phyloP scores from a whole-genome alignment of 2,888 invertebrate species.

The Phorcus lineatus region DNA sequence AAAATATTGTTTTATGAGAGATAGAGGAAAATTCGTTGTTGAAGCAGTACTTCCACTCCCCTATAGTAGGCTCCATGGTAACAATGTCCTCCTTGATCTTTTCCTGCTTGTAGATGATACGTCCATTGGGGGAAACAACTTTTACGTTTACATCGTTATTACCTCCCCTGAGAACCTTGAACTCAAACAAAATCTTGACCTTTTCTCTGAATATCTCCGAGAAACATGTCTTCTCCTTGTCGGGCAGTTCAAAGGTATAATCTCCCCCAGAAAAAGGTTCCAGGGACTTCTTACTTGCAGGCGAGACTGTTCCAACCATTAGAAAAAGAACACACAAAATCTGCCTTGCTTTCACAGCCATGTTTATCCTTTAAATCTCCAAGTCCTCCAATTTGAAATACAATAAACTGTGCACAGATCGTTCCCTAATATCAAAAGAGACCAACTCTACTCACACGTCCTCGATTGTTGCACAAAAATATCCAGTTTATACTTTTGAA shows the following conservation, averaged over 20 bases:
- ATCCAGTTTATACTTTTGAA: too few relatives aligned
- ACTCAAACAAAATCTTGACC: constrained; percentile 61
- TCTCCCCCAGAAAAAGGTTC: constrained; percentile 3
- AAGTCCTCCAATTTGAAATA: too few relatives aligned
- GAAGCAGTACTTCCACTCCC: constrained; percentile 70
- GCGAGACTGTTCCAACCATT: too few relatives aligned
- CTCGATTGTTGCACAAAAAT: too few relatives aligned
- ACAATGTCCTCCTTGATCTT: constrained; percentile 54
- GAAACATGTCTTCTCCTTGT: constrained; percentile 65
- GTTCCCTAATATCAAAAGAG: too few relatives aligned
- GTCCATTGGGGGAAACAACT: constrained; percentile 68
- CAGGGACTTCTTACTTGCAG: too few relatives aligned
- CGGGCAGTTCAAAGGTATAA: constrained; percentile 67
- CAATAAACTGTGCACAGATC: too few relatives aligned
- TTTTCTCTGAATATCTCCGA: constrained; percentile 62
- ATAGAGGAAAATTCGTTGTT: constrained; percentile 71
- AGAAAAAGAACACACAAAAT: too few relatives aligned
- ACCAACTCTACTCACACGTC: too few relatives aligned
- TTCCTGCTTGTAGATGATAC: constrained; percentile 61
- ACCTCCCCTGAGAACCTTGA: constrained; percentile 68
- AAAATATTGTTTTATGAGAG: constrained; percentile 67
- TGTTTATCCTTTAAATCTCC: too few relatives aligned
- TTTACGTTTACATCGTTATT: constrained; percentile 69
- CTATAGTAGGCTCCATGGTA: constrained; percentile 64
- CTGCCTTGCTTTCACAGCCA: too few relatives aligned